Evolutionary conservation across 2,888 invertebrate species (phyloP).

Genomic region (Polylopha cassiicola): DNA sequence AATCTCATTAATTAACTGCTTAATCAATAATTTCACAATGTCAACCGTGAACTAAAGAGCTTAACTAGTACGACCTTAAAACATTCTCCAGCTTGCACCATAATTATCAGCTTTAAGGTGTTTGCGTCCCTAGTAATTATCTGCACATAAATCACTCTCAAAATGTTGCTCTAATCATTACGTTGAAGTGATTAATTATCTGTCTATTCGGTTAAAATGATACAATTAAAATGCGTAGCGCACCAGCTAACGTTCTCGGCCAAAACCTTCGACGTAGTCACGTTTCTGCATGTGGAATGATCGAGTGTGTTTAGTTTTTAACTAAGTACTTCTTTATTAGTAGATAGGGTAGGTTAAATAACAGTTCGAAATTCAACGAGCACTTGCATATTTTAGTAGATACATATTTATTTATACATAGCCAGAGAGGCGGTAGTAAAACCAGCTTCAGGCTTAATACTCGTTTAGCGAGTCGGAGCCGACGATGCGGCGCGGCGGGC

Average conservation of each 20-base stretch:
- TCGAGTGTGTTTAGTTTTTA: slow-evolving; percentile 5
- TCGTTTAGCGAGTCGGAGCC: slow-evolving; percentile 37
- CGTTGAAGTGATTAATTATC: slow-evolving; percentile 52
- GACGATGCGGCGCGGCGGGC: slow-evolving; percentile 30
- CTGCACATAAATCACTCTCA: slow-evolving; percentile 50
- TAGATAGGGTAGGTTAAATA: no score
- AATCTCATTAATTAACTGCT: slow-evolving; percentile 27
- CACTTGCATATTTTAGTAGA: slow-evolving; percentile 1
- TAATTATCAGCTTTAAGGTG: slow-evolving; percentile 28
- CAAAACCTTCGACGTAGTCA: slow-evolving; percentile 30
- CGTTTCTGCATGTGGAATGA: slow-evolving; percentile 20
- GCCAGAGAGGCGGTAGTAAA: slow-evolving; percentile 42
- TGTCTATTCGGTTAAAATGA: slow-evolving; percentile 39
- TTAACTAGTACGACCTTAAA: slow-evolving; percentile 35
- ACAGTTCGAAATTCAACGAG: neutral
- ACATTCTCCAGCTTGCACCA: slow-evolving; percentile 39
- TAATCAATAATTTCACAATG: slow-evolving; percentile 21
- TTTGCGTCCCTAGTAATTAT: slow-evolving; percentile 48
- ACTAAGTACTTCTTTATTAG: slow-evolving; percentile 6
- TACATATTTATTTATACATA: slow-evolving; percentile 2
- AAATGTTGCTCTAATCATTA: slow-evolving; percentile 44
- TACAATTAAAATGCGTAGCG: slow-evolving; percentile 31
- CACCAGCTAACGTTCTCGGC: slow-evolving; percentile 29
- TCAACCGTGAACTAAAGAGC: slow-evolving; percentile 9
- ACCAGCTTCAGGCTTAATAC: slow-evolving; percentile 42